Evolutionary conservation across 2,113 vertebrate genomes (phyloP), one percentile per base, ranked within the genome.

Genomic region (Notothenia coriiceps): DNA sequence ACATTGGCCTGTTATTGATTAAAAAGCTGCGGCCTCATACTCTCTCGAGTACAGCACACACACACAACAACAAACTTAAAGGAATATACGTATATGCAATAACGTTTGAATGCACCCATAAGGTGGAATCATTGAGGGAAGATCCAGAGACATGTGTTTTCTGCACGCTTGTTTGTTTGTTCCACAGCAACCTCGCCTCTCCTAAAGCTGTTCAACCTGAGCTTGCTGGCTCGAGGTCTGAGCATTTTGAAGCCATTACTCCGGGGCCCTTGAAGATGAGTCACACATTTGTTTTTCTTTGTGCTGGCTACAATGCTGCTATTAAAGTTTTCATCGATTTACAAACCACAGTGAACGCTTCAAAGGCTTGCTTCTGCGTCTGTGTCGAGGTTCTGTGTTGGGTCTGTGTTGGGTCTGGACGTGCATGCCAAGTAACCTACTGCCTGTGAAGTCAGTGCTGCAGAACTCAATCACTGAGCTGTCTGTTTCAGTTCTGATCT

Each of bases 1-100:
- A 83, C 77, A 74, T 55, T 13, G 88, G 86, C 86, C 93, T 95
- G 93, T 88, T 88, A 89, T 82, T 93, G 86, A 94, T 95, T 94
- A 93, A 70, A 82, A 70, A 61, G 78, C 76, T 54, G 79, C 82
- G 82, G 85, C 77, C 66, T 70, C 70, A 43, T 63, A 71, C 74
- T 74, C 71, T 64, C 70, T 88, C 69, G n/a, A 80, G 74, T 49
- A 56, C 67, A 78, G 81, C 76, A 61, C 73, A 65, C 65, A 79
- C 35, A 33, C 49, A 49, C 13, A 50, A 2, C 2, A 14, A 50
- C 15, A 13, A 14, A 50, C 4, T 8, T 54, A 20, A 12, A 78
- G 54, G 33, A 22, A 70, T 14, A 69, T 2, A 13, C 3, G 80
- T 33, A 60, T 11, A 78, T 75, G 44, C 1, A 18, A 29, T 9